Base-by-base conservation (phyloP, 2,113 vertebrate species). In the Sylvietta virens region DNA sequence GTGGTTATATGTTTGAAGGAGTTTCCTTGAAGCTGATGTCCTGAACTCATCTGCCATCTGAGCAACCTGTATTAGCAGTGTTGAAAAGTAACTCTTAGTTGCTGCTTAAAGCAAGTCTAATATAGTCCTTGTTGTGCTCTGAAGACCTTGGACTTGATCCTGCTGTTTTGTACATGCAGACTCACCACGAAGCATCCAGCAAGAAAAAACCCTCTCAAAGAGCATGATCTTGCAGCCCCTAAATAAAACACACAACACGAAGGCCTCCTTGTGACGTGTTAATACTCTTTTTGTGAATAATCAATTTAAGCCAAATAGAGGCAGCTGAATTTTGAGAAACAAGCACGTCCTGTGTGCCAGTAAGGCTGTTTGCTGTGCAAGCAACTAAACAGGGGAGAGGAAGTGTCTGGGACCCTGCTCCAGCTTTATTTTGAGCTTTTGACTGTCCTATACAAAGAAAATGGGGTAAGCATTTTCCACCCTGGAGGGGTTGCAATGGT, bases 11-110 rank as follows among this genome's bases (percentile, higher is more conserved):
- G 16, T 83, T 78, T 74, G 58, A 88, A 83, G 53, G 72, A 88
- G 51, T 77, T 90, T 86, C 50, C 83, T 95, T 95, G 81, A 81
- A 89, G 47, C 47, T 94, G 89, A 53, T 87, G 66, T 76, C 39
- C 47, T 94, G 93, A 96, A 70, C 58, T 88, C 80, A 96, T 94
- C 77, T 47, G 54, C 62, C 30, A 17, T 74, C 48, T 76, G 58
- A 90, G 72, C 28, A 94, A 95, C 65, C 64, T 88, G 47, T 72
- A 45, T 22, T 77, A 85, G 53, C 77, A 69, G 53, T 45, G 44
- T 50, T 90, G 72, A 88, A 94, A 96, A 81, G 54, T 71, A 30
- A 57, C 14, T 81, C 58, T 58, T 40, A 42, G 71, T 4, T 87
- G 50, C 51, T 78, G 62, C 51, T 91, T 87, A 57, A 81, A 90